phyloP scores from a whole-genome alignment of 2,113 vertebrate species.

The Aleadryas rufinucha region DNA sequence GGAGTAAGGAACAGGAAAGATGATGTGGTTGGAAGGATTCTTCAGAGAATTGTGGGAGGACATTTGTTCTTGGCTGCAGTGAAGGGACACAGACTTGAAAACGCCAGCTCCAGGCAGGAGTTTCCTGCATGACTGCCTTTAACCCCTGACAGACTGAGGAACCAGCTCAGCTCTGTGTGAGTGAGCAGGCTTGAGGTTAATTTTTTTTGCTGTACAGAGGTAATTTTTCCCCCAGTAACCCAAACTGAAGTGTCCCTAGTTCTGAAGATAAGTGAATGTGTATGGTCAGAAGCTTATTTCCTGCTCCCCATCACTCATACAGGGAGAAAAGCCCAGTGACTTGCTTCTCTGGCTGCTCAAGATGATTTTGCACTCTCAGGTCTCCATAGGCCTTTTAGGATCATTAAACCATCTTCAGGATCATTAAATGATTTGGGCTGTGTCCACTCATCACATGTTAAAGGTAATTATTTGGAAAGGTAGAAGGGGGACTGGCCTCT shows the following conservation, averaged over 20 bases:
- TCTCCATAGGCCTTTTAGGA: neutral
- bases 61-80: neutral
- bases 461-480: neutral
- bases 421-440: neutral
- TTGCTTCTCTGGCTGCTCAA: neutral
- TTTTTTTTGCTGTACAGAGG: neutral
- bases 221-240: neutral
- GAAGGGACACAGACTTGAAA: neutral
- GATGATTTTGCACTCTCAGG: neutral
- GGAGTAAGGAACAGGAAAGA: neutral
- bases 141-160: neutral
- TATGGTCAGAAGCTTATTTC: neutral
- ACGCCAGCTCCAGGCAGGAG: rapidly evolving
- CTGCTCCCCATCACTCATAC: neutral
- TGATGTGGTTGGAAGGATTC: neutral
- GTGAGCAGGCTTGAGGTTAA: neutral
- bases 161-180: neutral
- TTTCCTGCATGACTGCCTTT: neutral
- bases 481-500: neutral
- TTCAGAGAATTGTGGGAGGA: neutral
- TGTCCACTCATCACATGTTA: neutral
- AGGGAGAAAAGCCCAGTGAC: neutral
- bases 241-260: neutral
- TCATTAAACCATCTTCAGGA: neutral
- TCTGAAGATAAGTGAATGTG: neutral